A percentile compares a stretch with the other conserved stretches of the same genome.
phyloP scores from a whole-genome alignment of 2,113 vertebrate species.

The Stomatorhinus ivindoensis region DNA sequence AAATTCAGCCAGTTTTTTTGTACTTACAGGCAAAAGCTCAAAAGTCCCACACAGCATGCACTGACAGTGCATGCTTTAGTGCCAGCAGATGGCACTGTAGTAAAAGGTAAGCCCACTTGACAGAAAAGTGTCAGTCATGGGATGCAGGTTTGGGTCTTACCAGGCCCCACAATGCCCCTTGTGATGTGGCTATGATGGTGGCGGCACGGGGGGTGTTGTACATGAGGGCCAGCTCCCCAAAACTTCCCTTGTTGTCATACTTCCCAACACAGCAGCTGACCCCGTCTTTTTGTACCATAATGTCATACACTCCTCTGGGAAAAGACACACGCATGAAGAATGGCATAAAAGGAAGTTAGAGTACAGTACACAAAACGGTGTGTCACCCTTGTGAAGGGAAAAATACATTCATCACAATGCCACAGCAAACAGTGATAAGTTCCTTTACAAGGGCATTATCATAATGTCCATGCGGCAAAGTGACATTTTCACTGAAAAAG shows the following conservation, averaged over 20 bases:
- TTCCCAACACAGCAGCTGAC: constrained; percentile 75
- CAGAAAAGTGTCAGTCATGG: background rate
- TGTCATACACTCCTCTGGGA: constrained; percentile 85
- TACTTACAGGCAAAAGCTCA: background rate
- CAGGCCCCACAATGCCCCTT: constrained; percentile 93
- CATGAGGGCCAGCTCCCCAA: constrained; percentile 95
- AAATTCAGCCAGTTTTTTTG: background rate
- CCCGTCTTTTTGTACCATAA: constrained; percentile 77
- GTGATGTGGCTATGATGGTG: constrained; percentile 85
- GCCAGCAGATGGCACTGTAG: constrained; percentile 7
- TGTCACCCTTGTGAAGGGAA: background rate
- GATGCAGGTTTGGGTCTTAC: constrained; percentile 54
- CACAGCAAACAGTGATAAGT: background rate
- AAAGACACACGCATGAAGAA: constrained; percentile 29
- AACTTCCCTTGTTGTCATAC: constrained; percentile 93
- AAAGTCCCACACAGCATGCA: background rate
- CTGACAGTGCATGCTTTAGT: background rate
- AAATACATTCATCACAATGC: background rate
- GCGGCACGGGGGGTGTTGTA: constrained; percentile 97
- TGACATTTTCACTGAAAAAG: background rate
- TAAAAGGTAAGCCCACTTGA: constrained; percentile 4
- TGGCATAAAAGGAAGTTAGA: background rate
- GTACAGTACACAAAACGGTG: background rate
- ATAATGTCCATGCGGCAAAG: background rate
- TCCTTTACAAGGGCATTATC: background rate